These are phyloP conservation scores for Gisinianus flammeolus DNA, from an alignment of 2,888 invertebrate genomes.

Conservation along the genomic window DNA sequence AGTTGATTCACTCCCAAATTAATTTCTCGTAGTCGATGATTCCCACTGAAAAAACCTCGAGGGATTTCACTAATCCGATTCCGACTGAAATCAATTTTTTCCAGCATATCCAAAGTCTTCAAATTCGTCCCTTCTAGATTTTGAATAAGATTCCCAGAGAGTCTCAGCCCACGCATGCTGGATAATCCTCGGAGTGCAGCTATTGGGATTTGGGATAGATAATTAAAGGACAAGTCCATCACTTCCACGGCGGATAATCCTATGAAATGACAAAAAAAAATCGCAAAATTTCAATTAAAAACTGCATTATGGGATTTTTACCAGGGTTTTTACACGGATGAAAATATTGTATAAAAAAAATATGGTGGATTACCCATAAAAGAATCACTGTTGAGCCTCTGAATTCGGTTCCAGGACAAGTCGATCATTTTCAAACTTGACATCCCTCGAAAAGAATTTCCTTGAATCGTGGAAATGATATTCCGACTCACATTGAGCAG, in stretches of 20 bases:
- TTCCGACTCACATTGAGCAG: conserved; percentile 81
- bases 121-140: conserved; percentile 75
- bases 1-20: conserved; percentile 86
- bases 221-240: conserved; percentile 85
- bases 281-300: conserved; percentile 15
- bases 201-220: conserved; percentile 79
- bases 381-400: conserved; percentile 82
- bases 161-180: conserved; percentile 75
- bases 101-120: conserved; percentile 70
- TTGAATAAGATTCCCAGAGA: conserved; percentile 86
- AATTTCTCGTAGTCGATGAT: conserved; percentile 73
- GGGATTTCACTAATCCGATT: conserved; percentile 83
- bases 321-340: neutral
- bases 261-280: conserved; percentile 58
- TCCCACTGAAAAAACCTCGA: conserved; percentile 79
- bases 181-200: conserved; percentile 75
- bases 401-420: conserved; percentile 78
- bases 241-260: conserved; percentile 77
- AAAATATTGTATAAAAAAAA: neutral
- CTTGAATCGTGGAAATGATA: conserved; percentile 76
- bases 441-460: conserved; percentile 75
- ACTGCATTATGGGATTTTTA: neutral
- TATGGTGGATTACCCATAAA: conserved; percentile 67
- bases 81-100: conserved; percentile 80
- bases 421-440: conserved; percentile 72